Evolutionary conservation across 2,113 vertebrate species (phyloP), one percentile per base, ranked within the genome.

Genomic region (Zosterops japonicus): DNA sequence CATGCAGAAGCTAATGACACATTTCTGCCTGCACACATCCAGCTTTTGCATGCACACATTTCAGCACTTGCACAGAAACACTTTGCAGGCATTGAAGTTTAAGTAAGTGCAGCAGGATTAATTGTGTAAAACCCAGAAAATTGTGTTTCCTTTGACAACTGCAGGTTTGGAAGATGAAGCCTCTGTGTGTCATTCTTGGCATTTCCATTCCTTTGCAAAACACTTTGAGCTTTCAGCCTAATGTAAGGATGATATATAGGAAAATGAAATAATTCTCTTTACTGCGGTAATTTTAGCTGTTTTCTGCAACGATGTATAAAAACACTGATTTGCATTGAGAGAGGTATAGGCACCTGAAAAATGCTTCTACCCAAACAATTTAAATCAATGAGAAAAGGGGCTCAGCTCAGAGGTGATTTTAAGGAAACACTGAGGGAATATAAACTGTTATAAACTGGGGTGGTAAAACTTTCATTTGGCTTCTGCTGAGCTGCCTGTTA

Each of bases 221-320:
- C 14, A 28, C 8, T 2, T 39, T 78, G 79, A 74, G 76, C 44
- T 96, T 89, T 90, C 85, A 94, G 25, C 44, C 28, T 76, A 89
- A 75, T 57, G 16, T 88, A 69, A 71, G 69, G 33, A 25, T 67
- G 65, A 81, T 89, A 42, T 76, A 65, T 65, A 33, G 65, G 69
- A 86, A 94, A 94, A 93, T 60, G 7, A 83, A 90, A 80, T 80
- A 33, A 59, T 86, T 80, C 65, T 71, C 14, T 90, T 75, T 89
- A 71, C 76, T 52, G 47, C 60, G 89, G 78, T 57, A 68, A 64
- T 91, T 96, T 78, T 44, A 64, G 60, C 72, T 89, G 36, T 44
- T 83, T 28, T 78, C 24, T 49, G 29, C 6, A 55, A 41, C 18
- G 28, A 29, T 31, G 10, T 70, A 11, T 35, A 68, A 79, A 91